phyloP scores from a whole-genome alignment of 2,888 invertebrate species.

The Macrosiphum euphorbiae region DNA sequence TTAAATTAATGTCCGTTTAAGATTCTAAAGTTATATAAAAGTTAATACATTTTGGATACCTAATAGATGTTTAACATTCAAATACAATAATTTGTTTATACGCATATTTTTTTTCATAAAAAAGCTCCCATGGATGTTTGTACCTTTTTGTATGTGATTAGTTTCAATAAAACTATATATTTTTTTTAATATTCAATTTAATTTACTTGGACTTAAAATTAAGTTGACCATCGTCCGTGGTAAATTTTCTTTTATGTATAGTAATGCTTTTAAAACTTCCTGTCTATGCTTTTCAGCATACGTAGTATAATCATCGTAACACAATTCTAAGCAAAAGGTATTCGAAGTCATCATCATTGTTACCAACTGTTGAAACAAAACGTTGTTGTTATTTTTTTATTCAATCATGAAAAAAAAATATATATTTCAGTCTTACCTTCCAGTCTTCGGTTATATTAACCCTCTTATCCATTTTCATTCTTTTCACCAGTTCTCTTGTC shows the following conservation, averaged over 20 bases:
- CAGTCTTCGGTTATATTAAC: constrained; percentile 75
- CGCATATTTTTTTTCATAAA: not conserved
- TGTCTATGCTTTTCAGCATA: constrained; percentile 72
- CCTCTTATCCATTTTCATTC: constrained; percentile 73
- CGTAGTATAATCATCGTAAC: constrained; percentile 70
- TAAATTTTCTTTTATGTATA: constrained; percentile 74
- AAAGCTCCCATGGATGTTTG: not conserved
- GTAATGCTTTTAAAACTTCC: constrained; percentile 72
- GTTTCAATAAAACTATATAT: not conserved
- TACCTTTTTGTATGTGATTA: not conserved
- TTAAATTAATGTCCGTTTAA: not conserved
- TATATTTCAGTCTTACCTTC: constrained; percentile 72
- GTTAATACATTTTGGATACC: not conserved
- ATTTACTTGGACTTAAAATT: constrained; percentile 73
- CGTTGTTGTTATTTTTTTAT: not conserved
- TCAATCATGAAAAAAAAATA: not conserved
- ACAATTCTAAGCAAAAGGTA: constrained; percentile 76
- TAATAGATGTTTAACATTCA: not conserved
- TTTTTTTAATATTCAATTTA: not conserved
- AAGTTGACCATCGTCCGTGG: constrained; percentile 76
- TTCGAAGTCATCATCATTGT: constrained; percentile 76
- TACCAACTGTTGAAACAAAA: constrained; percentile 71
- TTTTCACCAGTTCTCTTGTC: constrained; percentile 73
- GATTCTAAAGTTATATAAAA: not conserved
- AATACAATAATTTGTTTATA: not conserved